These are phyloP conservation scores for Callithrix jacchus DNA, from an alignment of 2,113 vertebrate species.

Conservation along the genomic window DNA sequence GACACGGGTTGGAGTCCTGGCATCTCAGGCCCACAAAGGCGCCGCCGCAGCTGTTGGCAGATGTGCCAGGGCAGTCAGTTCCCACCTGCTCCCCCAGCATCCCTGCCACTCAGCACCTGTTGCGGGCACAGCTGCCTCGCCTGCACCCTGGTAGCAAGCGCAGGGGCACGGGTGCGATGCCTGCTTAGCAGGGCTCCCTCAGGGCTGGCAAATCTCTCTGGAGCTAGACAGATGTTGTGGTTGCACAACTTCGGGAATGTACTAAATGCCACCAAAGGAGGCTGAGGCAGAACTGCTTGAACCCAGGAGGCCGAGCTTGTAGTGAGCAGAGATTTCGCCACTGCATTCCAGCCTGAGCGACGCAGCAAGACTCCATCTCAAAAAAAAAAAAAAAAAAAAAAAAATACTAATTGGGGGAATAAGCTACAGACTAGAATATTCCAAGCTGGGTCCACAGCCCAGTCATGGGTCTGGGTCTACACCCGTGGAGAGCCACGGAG, in stretches of 20 bases:
- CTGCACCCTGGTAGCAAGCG: fast-evolving
- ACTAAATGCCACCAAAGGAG: fast-evolving
- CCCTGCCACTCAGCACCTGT: fast-evolving
- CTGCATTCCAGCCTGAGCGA: background rate
- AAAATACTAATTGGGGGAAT: background rate
- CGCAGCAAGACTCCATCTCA: too few species aligned
- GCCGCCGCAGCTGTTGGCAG: slow-evolving; percentile 83
- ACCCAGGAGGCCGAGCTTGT: background rate
- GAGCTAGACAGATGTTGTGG: fast-evolving
- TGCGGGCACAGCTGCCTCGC: too few species aligned
- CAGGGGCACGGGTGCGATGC: fast-evolving
- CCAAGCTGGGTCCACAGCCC: background rate
- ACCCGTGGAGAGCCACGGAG: fast-evolving
- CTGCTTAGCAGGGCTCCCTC: background rate
- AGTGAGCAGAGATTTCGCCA: background rate
- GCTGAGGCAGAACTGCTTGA: background rate
- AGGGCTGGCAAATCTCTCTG: fast-evolving
- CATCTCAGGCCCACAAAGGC: slow-evolving; percentile 88
- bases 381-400: background rate
- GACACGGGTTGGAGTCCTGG: slow-evolving; percentile 92
- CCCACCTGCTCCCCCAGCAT: fast-evolving
- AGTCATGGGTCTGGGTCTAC: fast-evolving
- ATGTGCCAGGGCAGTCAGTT: fast-evolving
- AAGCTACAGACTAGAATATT: background rate
- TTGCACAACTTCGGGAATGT: fast-evolving